Base-by-base conservation (phyloP, 2,797 vertebrate species). In the Crocidura indochinensis region DNA sequence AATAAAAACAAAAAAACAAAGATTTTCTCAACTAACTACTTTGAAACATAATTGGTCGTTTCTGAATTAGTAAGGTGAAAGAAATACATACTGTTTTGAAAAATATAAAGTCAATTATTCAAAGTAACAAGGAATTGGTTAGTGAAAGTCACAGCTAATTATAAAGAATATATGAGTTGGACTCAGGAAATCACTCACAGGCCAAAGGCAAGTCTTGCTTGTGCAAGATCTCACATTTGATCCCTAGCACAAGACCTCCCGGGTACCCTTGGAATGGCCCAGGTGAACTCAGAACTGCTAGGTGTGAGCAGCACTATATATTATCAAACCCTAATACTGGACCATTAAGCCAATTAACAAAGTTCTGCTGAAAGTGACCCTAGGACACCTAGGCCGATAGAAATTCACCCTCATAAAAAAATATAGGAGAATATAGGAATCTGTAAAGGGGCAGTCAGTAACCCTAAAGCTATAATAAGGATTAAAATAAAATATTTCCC, bases 31-130 rank as follows among this genome's bases (percentile, higher is more conserved):
- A 26, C 22, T 88, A 60, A 44, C 87, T 85, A 75, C 53, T 27
- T 44, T 60, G 17, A 87, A 92, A 67, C 15, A 80, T 2, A 90
- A 46, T 11, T 82, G 71, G 22, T 26, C 24, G 5, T 19, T 85
- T 90, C 51, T 20, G 15, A 38, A 82, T 82, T 92, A 62, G 8
- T 64, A 71, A 84, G 44, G 76, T 93, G 27, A 68, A 38, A 2
- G 38, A 89, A 74, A 26, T 24, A 65, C 12, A 77, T 4, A 71
- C 26, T 77, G 19, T 91, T 86, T 78, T 93, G 19, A 78, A 74
- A 27, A 68, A 91, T 38, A 60, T 60, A 60, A 60, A 60, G 56
- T 60, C 20, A 60, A 60, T 60, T 20, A 60, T 60, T 60, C 6
- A 20, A 60, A 56, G 22, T 67, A 89, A 86, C 10, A 51, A 19